phyloP scores from a whole-genome alignment of 2,888 invertebrate genomes.

The Ophonus ardosiacus region DNA sequence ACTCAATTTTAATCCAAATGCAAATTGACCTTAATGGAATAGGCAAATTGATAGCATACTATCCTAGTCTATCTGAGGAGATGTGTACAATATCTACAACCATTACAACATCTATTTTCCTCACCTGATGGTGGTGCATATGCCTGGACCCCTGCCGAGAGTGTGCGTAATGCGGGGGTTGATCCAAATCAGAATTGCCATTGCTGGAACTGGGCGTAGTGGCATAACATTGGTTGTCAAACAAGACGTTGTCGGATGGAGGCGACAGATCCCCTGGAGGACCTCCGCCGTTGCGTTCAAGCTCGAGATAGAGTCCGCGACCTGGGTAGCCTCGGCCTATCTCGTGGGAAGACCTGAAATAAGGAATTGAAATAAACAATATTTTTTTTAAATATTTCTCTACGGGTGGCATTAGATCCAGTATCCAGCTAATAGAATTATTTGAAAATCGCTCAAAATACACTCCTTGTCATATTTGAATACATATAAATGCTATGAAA shows the following conservation, averaged over 20 bases:
- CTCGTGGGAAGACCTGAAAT: conserved; percentile 82
- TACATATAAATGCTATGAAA: no score
- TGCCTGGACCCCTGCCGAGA: conserved; percentile 79
- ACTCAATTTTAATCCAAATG: no score
- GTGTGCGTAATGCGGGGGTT: conserved; percentile 80
- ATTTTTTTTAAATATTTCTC: background rate
- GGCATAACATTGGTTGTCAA: conserved; percentile 97
- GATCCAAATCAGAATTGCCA: conserved; percentile 93
- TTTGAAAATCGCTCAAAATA: no score
- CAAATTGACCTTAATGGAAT: no score
- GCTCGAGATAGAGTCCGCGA: conserved; percentile 86
- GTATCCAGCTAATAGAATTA: no score
- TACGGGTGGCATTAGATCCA: no score
- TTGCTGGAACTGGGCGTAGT: conserved; percentile 96
- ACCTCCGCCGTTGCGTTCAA: conserved; percentile 83
- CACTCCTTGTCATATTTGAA: no score
- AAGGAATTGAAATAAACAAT: background rate
- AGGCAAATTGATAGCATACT: no score
- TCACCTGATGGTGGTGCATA: conserved; percentile 81
- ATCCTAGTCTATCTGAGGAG: no score
- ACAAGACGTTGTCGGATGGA: conserved; percentile 95
- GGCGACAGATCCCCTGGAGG: conserved; percentile 84
- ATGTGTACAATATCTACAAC: no score
- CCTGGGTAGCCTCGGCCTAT: conserved; percentile 85
- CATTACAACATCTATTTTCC: no score